phyloP scores from a whole-genome alignment of 2,797 vertebrate species.

The Tokudaia muenninki region DNA sequence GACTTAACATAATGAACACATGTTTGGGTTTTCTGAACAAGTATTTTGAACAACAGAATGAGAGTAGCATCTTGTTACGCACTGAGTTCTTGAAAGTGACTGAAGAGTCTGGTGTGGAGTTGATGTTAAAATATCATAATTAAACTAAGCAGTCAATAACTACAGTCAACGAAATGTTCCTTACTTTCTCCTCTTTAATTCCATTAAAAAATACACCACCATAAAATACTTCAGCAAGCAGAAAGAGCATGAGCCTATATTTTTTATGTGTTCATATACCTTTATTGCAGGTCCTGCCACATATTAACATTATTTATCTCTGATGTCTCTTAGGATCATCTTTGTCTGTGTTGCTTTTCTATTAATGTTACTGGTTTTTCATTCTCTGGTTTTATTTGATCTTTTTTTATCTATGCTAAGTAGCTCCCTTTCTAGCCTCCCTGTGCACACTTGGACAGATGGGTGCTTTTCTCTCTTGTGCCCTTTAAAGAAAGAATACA shows the following conservation, averaged over 20 bases:
- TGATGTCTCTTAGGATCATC: slow-evolving; percentile 46
- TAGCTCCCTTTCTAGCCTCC: slow-evolving; percentile 38
- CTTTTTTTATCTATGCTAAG: slow-evolving; percentile 4
- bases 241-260: not conserved
- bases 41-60: slow-evolving; percentile 43
- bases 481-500: slow-evolving; percentile 68
- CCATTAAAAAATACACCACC: slow-evolving; percentile 23
- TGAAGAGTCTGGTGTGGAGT: not conserved
- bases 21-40: not conserved
- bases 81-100: slow-evolving; percentile 18
- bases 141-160: slow-evolving; percentile 30
- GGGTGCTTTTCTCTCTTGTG: not conserved
- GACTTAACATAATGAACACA: not conserved
- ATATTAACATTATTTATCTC: slow-evolving; percentile 48
- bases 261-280: slow-evolving; percentile 32
- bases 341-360: slow-evolving; percentile 11
- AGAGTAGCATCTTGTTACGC: not conserved
- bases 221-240: slow-evolving; percentile 30
- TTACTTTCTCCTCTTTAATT: not conserved
- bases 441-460: slow-evolving; percentile 41
- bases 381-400: slow-evolving; percentile 59
- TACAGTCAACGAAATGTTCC: slow-evolving; percentile 4
- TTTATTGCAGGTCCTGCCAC: slow-evolving; percentile 23
- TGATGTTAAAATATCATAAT: slow-evolving; percentile 18
- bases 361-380: slow-evolving; percentile 56